phyloP scores from a whole-genome alignment of 1,140 invertebrate genomes.

The Lamellibrachia luymesi region DNA sequence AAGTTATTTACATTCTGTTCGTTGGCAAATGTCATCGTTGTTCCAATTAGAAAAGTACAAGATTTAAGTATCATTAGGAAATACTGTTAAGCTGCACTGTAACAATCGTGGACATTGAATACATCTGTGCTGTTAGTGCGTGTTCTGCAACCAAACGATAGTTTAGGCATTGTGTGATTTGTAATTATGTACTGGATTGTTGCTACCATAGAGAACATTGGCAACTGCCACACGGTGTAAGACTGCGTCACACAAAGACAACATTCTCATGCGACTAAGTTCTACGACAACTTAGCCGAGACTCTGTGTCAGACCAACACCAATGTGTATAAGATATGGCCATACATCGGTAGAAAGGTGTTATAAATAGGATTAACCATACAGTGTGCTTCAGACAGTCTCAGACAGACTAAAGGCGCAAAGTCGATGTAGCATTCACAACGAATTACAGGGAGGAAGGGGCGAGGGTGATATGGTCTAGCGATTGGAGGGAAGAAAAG shows the following conservation, averaged over 20 bases:
- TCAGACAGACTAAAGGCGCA: neutral
- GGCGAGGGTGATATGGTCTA: too few relatives aligned
- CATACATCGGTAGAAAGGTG: neutral
- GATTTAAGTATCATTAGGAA: too few relatives aligned
- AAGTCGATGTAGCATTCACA: neutral
- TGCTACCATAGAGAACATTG: neutral
- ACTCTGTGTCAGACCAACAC: neutral
- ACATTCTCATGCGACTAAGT: neutral
- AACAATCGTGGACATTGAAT: neutral
- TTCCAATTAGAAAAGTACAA: too few relatives aligned
- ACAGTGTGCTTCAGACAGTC: neutral
- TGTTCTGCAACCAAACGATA: neutral
- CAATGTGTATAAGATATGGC: neutral
- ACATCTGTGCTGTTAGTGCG: neutral
- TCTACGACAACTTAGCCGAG: neutral
- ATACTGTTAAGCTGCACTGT: neutral
- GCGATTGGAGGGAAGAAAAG: too few relatives aligned
- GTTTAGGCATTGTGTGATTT: neutral
- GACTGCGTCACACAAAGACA: neutral
- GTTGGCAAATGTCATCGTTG: too few relatives aligned
- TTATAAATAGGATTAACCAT: neutral
- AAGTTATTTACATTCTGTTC: neutral
- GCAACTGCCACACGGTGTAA: neutral
- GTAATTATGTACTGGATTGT: neutral
- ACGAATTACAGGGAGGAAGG: too few relatives aligned